Evolutionary conservation across 2,113 vertebrate species (phyloP).

Genomic region (Hepsetus odoe): DNA sequence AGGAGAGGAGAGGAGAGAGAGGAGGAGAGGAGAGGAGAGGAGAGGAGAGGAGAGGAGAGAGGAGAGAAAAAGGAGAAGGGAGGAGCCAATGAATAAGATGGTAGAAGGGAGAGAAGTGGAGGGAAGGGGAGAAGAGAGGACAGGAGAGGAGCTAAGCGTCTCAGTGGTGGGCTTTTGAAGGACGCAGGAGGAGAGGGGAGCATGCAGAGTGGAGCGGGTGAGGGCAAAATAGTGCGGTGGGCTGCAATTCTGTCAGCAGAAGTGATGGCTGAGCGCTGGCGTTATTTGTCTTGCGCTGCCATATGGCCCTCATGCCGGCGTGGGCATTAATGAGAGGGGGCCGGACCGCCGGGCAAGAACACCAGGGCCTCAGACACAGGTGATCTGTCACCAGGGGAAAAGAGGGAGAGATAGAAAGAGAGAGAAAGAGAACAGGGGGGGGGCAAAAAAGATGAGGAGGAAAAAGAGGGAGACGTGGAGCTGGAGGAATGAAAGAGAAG

Average conservation of each 20-base stretch:
- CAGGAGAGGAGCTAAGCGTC: constrained; percentile 15
- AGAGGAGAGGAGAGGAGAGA: no score
- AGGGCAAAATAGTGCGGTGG: constrained; percentile 80
- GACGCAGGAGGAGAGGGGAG: constrained; percentile 70
- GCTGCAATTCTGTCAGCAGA: constrained; percentile 84
- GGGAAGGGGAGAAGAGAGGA: constrained; percentile 20
- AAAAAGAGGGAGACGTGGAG: constrained; percentile 46
- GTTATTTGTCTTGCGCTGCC: constrained; percentile 84
- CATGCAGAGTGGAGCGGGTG: constrained; percentile 67
- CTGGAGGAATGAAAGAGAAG: constrained; percentile 32
- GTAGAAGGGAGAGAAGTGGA: neutral
- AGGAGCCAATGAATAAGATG: neutral
- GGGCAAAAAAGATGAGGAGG: constrained; percentile 20
- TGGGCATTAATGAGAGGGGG: constrained; percentile 82
- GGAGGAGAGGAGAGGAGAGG: no score
- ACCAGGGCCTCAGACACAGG: constrained; percentile 68
- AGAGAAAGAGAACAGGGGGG: neutral
- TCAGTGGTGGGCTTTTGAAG: constrained; percentile 68
- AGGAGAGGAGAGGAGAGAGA: neutral
- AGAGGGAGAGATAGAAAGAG: neutral
- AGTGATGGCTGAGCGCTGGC: constrained; percentile 80
- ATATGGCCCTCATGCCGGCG: constrained; percentile 72
- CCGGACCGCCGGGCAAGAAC: constrained; percentile 77
- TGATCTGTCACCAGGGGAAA: constrained; percentile 75
- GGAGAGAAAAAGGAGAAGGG: neutral